Evolutionary conservation across 2,113 vertebrate genomes (phyloP).

Genomic region (Orycteropus afer): DNA sequence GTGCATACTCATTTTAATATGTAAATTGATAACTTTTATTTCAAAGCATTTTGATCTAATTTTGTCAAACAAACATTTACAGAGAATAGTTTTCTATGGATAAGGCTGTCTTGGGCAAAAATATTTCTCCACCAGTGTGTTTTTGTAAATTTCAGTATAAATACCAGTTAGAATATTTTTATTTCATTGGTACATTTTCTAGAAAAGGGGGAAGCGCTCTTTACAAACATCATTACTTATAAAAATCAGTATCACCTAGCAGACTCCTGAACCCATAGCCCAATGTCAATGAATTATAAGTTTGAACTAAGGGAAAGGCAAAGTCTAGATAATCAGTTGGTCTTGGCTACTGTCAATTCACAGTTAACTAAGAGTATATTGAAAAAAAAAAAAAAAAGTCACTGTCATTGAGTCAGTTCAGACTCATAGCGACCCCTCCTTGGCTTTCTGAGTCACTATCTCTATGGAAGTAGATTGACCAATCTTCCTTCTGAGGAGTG

Average conservation of each 20-base stretch:
- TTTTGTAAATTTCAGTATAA: neutral
- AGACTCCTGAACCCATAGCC: neutral
- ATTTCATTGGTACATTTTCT: neutral
- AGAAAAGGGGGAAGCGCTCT: neutral
- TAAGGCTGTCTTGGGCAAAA: neutral
- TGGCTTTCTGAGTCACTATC: too few relatives aligned
- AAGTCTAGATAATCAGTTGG: neutral
- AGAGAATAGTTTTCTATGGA: neutral
- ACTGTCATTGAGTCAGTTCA: too few relatives aligned
- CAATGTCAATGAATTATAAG: neutral
- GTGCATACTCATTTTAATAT: neutral
- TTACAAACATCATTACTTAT: neutral
- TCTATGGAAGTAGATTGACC: too few relatives aligned
- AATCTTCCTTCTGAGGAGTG: too few relatives aligned
- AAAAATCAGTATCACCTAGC: neutral
- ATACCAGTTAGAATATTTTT: neutral
- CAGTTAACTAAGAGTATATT: neutral
- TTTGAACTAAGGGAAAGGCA: neutral
- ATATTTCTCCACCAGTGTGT: neutral
- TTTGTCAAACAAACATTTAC: neutral
- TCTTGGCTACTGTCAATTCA: neutral
- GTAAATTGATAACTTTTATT: neutral
- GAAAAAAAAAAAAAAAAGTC: too few relatives aligned
- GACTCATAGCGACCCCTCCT: too few relatives aligned
- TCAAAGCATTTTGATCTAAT: neutral